A percentile compares a stretch with the other conserved stretches of the same genome.
Evolutionary conservation across 92 coral and sea anemone species (phyloP).

Genomic region (Zoanthus gigantus): DNA sequence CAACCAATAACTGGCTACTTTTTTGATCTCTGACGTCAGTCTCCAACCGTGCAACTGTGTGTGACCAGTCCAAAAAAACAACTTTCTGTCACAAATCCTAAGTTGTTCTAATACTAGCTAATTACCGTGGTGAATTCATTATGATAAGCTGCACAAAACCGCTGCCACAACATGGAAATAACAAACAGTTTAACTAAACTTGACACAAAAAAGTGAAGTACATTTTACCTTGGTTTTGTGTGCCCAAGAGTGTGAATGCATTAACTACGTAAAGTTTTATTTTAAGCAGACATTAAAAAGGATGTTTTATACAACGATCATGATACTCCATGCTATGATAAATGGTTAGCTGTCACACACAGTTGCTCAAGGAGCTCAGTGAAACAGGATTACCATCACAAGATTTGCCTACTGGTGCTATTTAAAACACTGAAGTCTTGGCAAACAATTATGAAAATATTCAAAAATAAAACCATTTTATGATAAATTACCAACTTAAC

Average conservation of each 20-base stretch:
- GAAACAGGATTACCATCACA: background rate
- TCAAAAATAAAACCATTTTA: too few relatives aligned
- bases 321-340: conserved; percentile 33
- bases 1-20: background rate
- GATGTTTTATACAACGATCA: background rate
- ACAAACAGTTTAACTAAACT: too few relatives aligned
- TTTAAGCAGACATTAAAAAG: background rate
- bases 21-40: background rate
- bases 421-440: background rate
- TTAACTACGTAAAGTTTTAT: background rate
- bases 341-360: conserved; percentile 32
- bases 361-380: conserved; percentile 19
- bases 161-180: background rate
- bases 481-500: too few relatives aligned
- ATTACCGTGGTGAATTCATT: background rate
- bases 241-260: background rate
- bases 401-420: conserved; percentile 29
- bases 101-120: background rate
- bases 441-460: too few relatives aligned
- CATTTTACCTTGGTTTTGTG: too few relatives aligned
- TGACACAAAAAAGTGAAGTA: too few relatives aligned
- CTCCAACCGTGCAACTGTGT: conserved; percentile 44
- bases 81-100: background rate
- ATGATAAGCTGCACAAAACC: background rate
- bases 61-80: conserved; percentile 20